Conservation (phyloP, 1,140 invertebrate genomes). For the Caenorhabditis tropicalis region DNA sequence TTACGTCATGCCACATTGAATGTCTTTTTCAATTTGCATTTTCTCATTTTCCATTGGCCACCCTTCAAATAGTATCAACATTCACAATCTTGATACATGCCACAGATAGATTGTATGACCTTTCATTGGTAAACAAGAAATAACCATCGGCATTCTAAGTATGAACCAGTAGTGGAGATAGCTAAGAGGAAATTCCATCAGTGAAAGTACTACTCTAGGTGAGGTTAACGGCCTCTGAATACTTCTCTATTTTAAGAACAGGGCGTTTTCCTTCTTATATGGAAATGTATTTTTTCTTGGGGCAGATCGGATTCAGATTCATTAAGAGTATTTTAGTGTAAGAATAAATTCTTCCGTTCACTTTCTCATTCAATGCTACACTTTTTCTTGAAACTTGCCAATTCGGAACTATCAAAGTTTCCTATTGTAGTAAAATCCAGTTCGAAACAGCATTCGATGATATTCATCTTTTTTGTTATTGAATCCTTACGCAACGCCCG, state of each 20-base stretch:
- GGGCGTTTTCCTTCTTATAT: background rate
- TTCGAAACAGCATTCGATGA: background rate
- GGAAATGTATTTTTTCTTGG: too few relatives aligned
- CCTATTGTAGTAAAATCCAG: slow-evolving; percentile 16
- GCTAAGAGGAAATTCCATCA: background rate
- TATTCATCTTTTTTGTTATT: slow-evolving; percentile 15
- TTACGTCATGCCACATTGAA: slow-evolving; percentile 25
- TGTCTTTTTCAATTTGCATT: slow-evolving; percentile 39
- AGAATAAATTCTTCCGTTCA: too few relatives aligned
- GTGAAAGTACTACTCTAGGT: slow-evolving; percentile 15
- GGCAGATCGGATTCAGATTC: too few relatives aligned
- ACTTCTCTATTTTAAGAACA: background rate
- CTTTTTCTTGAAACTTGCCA: background rate
- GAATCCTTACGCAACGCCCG: slow-evolving; percentile 18
- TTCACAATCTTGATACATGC: slow-evolving; percentile 27
- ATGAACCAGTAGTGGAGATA: background rate
- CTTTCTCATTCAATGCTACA: background rate
- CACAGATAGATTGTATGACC: slow-evolving; percentile 28
- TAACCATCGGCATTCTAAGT: background rate
- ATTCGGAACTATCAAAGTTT: background rate
- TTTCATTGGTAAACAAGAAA: slow-evolving; percentile 19
- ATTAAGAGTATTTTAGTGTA: too few relatives aligned
- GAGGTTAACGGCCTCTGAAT: background rate
- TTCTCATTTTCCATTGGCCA: background rate
- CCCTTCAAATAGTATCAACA: background rate